Base-by-base conservation (phyloP, 1,140 invertebrate species). In the Orchestia grillus region DNA sequence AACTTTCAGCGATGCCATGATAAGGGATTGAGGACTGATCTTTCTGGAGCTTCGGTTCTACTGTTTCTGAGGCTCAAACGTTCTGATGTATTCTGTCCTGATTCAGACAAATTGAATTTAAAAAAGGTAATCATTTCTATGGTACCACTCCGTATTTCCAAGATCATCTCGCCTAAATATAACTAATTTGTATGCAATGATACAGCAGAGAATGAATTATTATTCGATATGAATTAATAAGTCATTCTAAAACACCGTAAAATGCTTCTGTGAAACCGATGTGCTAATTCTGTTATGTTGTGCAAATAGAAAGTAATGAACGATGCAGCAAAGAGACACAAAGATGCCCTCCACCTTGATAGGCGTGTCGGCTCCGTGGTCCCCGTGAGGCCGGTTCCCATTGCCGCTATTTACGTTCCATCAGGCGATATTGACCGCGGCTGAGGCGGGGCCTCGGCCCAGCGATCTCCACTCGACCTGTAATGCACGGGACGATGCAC, bases 391-490 rank as follows among this genome's bases (percentile, higher is more conserved):
- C 88, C n/a, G 3, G 88, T 90, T 90, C 88, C 41, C 43, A 90
- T 90, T 90, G 88, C 88, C 43, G 88, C 41, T 90, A 90, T 90
- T 90, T 90, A 90, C 88, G 88, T 90, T 90, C 88, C 88, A 90
- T 90, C 88, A 90, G 43, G 41, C 43, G 41, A 42, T 90, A 90
- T 90, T 90, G 88, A 90, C 88, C 88, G 43, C 41, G 43, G 88
- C 41, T 36, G 8, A 90, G 88, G 88, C n/a, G 15, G n/a, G 88
- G n/a, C 88, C 15, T 36, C n/a, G 88, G 43, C 62, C 41, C 4
- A 90, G 28, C 43, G 88, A 90, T 90, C 88, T 90, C 43, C 42
- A 41, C 88, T 15, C 43, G 15, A 77, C 62, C 62, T 36, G 62
- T 77, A 77, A 77, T 77, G 62, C 62, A 36, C 62, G 62, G 28